phyloP scores from a whole-genome alignment of 53 echinoderm and acorn worm species.

The Pentamera pediparva region DNA sequence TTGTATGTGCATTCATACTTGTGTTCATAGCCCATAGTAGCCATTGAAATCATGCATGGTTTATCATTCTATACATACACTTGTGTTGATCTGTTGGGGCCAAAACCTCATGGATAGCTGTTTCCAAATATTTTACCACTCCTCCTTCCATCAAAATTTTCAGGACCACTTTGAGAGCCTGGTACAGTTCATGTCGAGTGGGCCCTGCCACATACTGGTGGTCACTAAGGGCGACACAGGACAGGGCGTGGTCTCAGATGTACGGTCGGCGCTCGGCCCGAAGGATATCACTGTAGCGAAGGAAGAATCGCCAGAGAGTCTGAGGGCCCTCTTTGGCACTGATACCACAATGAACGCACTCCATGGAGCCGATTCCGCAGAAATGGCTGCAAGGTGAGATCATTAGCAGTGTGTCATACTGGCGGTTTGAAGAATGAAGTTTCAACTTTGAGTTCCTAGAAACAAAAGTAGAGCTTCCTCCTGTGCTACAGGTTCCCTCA shows the following conservation, averaged over 20 bases:
- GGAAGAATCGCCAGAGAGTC: conserved; percentile 92
- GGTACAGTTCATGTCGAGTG: conserved; percentile 94
- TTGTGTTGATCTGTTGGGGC: too few relatives aligned
- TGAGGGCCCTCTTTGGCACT: conserved; percentile 87
- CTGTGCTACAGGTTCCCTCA: too few relatives aligned
- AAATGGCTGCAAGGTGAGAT: conserved; percentile 90
- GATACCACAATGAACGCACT: conserved; percentile 95
- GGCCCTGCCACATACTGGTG: conserved; percentile 78
- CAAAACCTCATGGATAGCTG: too few relatives aligned
- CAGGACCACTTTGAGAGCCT: conserved; percentile 84
- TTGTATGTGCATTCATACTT: too few relatives aligned
- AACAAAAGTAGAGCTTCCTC: too few relatives aligned
- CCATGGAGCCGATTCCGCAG: conserved; percentile 92
- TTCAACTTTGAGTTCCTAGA: too few relatives aligned
- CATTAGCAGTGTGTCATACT: too few relatives aligned
- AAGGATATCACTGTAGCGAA: conserved; percentile 84
- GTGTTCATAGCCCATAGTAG: too few relatives aligned
- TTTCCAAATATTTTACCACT: not conserved
- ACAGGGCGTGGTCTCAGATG: conserved; percentile 85
- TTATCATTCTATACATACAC: too few relatives aligned
- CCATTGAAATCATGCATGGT: too few relatives aligned
- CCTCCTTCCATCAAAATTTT: not conserved
- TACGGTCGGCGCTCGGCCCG: conserved; percentile 76
- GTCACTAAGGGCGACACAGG: conserved; percentile 95
- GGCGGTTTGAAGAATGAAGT: too few relatives aligned